Evolutionary conservation across 2,797 vertebrate species (phyloP).

Genomic region (Coccyzus lansbergi): DNA sequence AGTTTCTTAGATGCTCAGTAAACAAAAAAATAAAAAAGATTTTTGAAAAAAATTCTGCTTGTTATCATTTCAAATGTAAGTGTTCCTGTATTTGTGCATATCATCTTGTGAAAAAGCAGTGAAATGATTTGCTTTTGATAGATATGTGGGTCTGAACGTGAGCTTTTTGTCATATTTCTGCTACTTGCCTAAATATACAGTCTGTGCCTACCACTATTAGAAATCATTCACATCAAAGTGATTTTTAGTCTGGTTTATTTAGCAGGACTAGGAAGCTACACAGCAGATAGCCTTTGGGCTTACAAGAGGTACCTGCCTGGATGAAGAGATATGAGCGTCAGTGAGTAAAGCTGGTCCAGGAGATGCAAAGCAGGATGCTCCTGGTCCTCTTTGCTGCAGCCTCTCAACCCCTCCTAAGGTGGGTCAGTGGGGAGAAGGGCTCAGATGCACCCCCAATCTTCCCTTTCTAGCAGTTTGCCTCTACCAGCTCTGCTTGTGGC

Average conservation of each 20-base stretch:
- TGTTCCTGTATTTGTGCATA: neutral
- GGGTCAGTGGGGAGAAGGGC: too few species aligned
- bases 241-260: neutral
- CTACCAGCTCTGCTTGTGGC: too few species aligned
- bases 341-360: too few species aligned
- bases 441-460: too few species aligned
- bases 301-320: too few species aligned
- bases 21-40: neutral
- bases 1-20: neutral
- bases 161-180: neutral
- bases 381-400: too few species aligned
- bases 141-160: neutral
- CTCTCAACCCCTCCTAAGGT: too few species aligned
- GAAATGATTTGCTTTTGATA: neutral
- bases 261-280: neutral
- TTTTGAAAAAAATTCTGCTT: neutral
- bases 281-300: neutral
- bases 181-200: neutral
- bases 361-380: too few species aligned
- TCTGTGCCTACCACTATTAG: too few species aligned
- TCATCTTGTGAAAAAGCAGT: neutral
- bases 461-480: too few species aligned
- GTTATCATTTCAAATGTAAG: neutral
- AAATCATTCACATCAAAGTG: rapidly evolving
- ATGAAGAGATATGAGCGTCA: neutral